Evolutionary conservation across 2,797 vertebrate species (phyloP).

Genomic region (Neosilurus mollespiculum): DNA sequence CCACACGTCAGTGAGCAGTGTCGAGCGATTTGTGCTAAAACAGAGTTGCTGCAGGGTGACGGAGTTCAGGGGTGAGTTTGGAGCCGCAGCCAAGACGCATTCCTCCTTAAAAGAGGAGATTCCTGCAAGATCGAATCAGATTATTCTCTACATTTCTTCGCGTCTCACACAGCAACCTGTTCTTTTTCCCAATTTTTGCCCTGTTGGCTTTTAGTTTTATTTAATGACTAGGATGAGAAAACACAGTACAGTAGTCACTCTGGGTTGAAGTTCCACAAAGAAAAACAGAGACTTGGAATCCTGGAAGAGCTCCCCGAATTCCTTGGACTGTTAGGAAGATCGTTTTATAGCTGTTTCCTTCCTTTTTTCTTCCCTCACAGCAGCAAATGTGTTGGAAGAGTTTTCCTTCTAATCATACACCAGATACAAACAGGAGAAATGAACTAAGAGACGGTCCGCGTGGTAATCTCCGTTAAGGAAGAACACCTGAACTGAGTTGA

Average conservation of each 20-base stretch:
- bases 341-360: slow-evolving; percentile 33
- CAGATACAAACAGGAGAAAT: not conserved
- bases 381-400: not conserved
- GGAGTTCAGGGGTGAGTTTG: slow-evolving; percentile 7
- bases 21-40: not conserved
- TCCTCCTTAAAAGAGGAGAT: slow-evolving; percentile 5
- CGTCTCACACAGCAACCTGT: not conserved
- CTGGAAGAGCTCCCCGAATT: slow-evolving; percentile 45
- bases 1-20: not conserved
- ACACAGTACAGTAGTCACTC: slow-evolving; percentile 24
- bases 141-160: not conserved
- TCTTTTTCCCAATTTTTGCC: not conserved
- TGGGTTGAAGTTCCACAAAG: slow-evolving; percentile 35
- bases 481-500: slow-evolving; percentile 35
- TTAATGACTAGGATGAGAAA: slow-evolving; percentile 45
- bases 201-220: slow-evolving; percentile 34
- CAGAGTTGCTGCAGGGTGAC: not conserved
- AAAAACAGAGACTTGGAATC: slow-evolving; percentile 32
- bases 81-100: not conserved
- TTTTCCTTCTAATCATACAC: not conserved
- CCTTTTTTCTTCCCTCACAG: slow-evolving; percentile 32
- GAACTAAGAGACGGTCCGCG: not conserved
- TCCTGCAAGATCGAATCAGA: not conserved
- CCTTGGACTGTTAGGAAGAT: slow-evolving; percentile 41
- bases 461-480: not conserved